Conservation (phyloP, 2,113 vertebrate species). For the Microtus montanus region DNA sequence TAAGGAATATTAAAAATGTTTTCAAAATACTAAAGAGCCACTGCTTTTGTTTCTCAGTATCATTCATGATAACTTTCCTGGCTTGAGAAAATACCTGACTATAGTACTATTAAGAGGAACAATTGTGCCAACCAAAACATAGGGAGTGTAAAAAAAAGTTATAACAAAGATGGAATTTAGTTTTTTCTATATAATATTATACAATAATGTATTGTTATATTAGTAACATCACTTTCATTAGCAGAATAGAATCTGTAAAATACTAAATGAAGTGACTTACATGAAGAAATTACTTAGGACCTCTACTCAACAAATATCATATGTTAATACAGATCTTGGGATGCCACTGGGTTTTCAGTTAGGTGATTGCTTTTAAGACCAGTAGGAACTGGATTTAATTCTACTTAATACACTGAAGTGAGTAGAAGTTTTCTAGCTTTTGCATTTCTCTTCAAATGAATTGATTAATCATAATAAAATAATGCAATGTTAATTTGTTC, state of each 20-base stretch:
- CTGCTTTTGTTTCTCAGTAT: constrained; percentile 46
- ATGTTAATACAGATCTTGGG: neutral
- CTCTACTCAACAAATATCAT: neutral
- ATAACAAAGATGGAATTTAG: too few relatives aligned
- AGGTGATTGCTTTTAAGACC: neutral
- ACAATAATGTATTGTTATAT: too few relatives aligned
- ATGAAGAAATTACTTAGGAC: too few relatives aligned
- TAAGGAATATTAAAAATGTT: constrained; percentile 33
- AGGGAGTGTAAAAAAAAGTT: neutral
- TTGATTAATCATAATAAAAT: neutral
- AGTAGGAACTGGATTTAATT: neutral
- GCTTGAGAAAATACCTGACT: neutral
- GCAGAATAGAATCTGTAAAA: too few relatives aligned
- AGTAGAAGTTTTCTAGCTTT: neutral
- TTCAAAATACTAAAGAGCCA: constrained; percentile 62
- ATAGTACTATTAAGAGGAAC: neutral
- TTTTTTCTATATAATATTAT: too few relatives aligned
- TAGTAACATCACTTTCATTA: too few relatives aligned
- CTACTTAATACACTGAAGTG: neutral
- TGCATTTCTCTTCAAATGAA: constrained; percentile 1
- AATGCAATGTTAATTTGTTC: neutral
- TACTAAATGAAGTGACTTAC: too few relatives aligned
- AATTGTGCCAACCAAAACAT: neutral
- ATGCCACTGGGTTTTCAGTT: neutral
- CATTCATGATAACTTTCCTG: neutral